phyloP scores from a whole-genome alignment of 1,140 invertebrate species.

The Drosophila chauvacae region DNA sequence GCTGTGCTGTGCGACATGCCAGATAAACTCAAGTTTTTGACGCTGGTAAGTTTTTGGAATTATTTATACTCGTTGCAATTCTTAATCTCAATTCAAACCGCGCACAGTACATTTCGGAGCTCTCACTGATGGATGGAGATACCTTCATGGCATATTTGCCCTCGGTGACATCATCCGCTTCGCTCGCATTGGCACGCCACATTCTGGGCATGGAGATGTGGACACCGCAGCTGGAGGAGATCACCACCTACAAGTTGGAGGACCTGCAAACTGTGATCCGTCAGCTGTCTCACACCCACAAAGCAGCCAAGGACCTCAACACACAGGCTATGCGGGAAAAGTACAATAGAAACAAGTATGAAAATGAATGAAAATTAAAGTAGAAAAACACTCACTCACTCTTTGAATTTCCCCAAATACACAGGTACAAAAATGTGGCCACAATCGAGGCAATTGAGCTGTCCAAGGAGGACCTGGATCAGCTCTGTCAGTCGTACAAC shows the following conservation, averaged over 20 bases:
- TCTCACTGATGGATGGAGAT: conserved; percentile 94
- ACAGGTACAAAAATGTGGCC: conserved; percentile 67
- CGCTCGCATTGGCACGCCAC: conserved; percentile 92
- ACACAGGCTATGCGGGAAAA: conserved; percentile 95
- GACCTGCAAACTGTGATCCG: conserved; percentile 89
- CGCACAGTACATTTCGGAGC: conserved; percentile 88
- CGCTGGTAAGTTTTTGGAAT: conserved; percentile 88
- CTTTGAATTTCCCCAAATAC: no score
- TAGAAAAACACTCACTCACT: no score
- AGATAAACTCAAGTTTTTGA: conserved; percentile 89
- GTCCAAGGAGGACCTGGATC: conserved; percentile 55
- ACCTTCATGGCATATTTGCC: conserved; percentile 93
- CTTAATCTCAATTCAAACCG: background rate
- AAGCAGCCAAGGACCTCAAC: conserved; percentile 87
- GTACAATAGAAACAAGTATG: conserved; percentile 91
- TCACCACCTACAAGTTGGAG: conserved; percentile 89
- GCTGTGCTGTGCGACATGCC: conserved; percentile 89
- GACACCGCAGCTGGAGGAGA: conserved; percentile 87
- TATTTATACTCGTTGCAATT: no score
- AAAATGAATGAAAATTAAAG: no score
- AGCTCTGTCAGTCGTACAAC: conserved; percentile 55
- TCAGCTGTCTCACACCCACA: conserved; percentile 89
- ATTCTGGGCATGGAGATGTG: conserved; percentile 88
- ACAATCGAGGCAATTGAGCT: conserved; percentile 60
- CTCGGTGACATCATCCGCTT: conserved; percentile 93